These are phyloP conservation scores for Carassius carassius DNA, from an alignment of 2,113 vertebrate species.

Conservation along the genomic window DNA sequence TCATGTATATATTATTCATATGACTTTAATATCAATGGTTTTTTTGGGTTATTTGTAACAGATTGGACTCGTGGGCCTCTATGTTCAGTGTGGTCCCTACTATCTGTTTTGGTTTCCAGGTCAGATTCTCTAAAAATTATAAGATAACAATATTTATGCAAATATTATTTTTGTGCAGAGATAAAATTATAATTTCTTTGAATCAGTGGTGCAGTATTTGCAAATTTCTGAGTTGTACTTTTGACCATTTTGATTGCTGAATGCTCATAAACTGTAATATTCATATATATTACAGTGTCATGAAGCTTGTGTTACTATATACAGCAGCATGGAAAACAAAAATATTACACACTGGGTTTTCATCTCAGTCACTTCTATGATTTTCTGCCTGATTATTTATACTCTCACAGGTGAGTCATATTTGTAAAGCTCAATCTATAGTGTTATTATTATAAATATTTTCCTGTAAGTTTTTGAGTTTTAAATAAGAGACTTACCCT, in stretches of 20 bases:
- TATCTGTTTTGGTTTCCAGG: slow-evolving; percentile 98
- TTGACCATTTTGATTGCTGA: not conserved
- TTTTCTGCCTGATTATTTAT: slow-evolving; percentile 90
- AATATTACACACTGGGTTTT: slow-evolving; percentile 84
- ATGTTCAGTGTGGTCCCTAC: slow-evolving; percentile 89
- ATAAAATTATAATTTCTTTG: not conserved
- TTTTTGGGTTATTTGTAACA: slow-evolving; percentile 59
- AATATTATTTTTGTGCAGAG: not conserved
- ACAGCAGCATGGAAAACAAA: slow-evolving; percentile 89
- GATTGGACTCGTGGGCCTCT: slow-evolving; percentile 81
- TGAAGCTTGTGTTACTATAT: slow-evolving; percentile 89
- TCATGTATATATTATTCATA: not conserved
- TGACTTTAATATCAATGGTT: not conserved
- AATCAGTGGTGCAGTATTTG: not conserved
- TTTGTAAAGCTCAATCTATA: not conserved
- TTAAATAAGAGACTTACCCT: not conserved
- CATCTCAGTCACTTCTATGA: slow-evolving; percentile 86
- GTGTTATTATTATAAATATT: not conserved
- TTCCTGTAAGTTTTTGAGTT: not conserved
- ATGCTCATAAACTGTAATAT: slow-evolving; percentile 49
- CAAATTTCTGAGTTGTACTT: not conserved
- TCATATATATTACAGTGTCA: slow-evolving; percentile 80
- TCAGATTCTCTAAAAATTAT: slow-evolving; percentile 57
- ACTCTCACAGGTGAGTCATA: slow-evolving; percentile 72
- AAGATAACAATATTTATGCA: too few relatives aligned